Evolutionary conservation across 2,888 invertebrate genomes (phyloP).

Genomic region (Latrodectus hesperus): DNA sequence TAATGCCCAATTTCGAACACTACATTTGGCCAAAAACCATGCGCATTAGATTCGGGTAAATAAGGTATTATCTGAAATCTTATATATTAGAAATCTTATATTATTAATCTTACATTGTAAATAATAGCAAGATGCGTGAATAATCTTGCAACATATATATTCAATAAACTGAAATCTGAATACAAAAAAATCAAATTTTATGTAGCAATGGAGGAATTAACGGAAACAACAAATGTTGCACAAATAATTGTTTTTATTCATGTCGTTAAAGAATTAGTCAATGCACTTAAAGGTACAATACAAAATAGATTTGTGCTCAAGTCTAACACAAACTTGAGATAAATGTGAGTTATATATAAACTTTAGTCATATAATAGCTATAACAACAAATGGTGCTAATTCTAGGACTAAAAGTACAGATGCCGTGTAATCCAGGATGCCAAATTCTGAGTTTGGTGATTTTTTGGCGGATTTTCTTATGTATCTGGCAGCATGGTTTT

Average conservation of each 20-base stretch:
- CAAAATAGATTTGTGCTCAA: not conserved
- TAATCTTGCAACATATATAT: constrained; percentile 11
- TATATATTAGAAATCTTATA: no score
- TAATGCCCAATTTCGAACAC: no score
- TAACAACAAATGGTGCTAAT: constrained; percentile 4
- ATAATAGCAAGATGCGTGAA: not conserved
- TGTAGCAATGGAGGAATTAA: not conserved
- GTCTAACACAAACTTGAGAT: constrained; percentile 11
- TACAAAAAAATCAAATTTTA: not conserved
- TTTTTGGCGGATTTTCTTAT: no score
- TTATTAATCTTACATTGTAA: no score
- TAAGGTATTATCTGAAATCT: no score
- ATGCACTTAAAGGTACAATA: constrained; percentile 13
- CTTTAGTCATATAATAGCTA: constrained; percentile 7
- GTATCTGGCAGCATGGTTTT: no score
- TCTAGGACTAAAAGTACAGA: not conserved
- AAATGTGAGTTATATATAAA: constrained; percentile 6
- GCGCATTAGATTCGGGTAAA: no score
- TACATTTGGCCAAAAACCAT: no score
- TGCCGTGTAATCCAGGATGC: no score
- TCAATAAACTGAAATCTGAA: not conserved
- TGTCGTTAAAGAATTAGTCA: constrained; percentile 9
- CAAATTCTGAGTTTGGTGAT: no score
- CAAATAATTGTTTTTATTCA: not conserved
- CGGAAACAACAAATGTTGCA: constrained; percentile 7